Base-by-base conservation (phyloP, 2,797 vertebrate species). In the Micrastur ruficollis region DNA sequence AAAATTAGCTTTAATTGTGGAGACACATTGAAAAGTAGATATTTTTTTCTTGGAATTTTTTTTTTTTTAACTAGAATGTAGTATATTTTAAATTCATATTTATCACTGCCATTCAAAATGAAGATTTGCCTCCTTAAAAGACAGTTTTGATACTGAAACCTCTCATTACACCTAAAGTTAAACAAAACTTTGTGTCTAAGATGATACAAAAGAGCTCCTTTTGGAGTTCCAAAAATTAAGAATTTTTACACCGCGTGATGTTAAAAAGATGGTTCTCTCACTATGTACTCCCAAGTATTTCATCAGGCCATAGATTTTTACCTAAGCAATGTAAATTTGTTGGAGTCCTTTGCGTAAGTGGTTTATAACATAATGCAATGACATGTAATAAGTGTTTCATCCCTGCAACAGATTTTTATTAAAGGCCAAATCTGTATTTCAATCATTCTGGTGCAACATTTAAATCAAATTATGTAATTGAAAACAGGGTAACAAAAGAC, bases 1-100 rank as follows among this genome's bases (percentile, higher is more conserved):
- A 92, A 95, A 90, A 81, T 81, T 89, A 85, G 8, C 14, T 76
- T 72, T 89, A 78, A 92, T 93, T 97, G 85, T 74, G 61, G 65
- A 49, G 38, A 40, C 13, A 47, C 76, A 42, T 91, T 72, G 19
- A 92, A 78, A 66, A 88, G 5, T 5, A 90, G 44, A 55, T 63
- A 9, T n/a, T 36, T 84, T 84, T 82, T 81, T 66, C 22, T 50
- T 81, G 12, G 15, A n/a, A n/a, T 53, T 86, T 49, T 27, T 56
- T 3, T 20, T 20, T 68, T 86, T 88, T 75, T 6, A 42, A 73
- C 8, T 53, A 27, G 22, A 73, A 29, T 46, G 18, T 66, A 31
- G 8, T 74, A 4, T 46, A 34, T 38, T 91, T 89, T 46, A 62
- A 53, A 73, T 67, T 86, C 4, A 17, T 73, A 31, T 79, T 81